Evolutionary conservation across 64 coral and sea anemone species (phyloP), one percentile per base, ranked within the genome.

Genomic region (Cladopsammia gracilis): DNA sequence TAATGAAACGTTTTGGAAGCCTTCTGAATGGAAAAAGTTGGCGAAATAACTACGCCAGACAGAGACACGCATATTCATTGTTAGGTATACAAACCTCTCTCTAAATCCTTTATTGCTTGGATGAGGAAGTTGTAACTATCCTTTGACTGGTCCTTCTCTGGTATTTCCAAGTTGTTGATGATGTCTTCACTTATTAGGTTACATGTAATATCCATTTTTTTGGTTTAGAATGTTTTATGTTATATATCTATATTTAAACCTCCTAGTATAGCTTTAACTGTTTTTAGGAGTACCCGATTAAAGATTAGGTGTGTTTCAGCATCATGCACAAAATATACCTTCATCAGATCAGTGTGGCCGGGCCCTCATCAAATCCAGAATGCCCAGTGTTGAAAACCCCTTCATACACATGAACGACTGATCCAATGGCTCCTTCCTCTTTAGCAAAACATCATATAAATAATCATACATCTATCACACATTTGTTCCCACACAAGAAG

Each of bases 301-400:
- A n/a, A n/a, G n/a, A n/a, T n/a, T n/a, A n/a, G n/a, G n/a, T n/a
- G 3, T 52, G 75, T 52, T 23, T 53, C 16, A 12, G 24, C 52
- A 58, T 18, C 23, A 10, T 53, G 15, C 57, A 82, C 22, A 62
- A 82, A 82, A 15, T 82, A 82, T 26, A 18, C 0, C 22, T 62
- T 62, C 88, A 90, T 90, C 60, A 66, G 19, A 66, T 78, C 58
- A n/a, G 88, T 73, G 48, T 47, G 48, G 48, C n/a, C n/a, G n/a
- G n/a, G 70, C 22, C 58, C 51, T 72, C 6, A 88, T 75, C 8
- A 88, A 43, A 15, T 58, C 76, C 43, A 64, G 88, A 48, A 90
- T 75, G 44, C 88, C 88, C 26, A 90, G 86, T 73, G 88, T 66
- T 44, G 67, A 45, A 12, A 90, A 75, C 45, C 88, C 73, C 61